phyloP scores from a whole-genome alignment of 2,888 invertebrate genomes.

The Oscheius sp. region DNA sequence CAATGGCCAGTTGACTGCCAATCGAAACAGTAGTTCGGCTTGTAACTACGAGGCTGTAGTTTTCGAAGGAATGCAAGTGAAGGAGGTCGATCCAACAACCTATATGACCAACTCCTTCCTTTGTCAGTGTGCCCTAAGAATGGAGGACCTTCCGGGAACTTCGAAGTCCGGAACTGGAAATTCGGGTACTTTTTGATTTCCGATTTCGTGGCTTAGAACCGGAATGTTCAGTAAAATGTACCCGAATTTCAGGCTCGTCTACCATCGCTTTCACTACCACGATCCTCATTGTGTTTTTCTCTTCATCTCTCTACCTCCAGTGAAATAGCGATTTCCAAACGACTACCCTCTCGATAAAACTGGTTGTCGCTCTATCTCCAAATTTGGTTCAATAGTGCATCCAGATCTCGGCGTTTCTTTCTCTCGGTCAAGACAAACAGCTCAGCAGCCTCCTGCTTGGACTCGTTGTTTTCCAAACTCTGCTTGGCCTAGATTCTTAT shows the following conservation, averaged over 20 bases:
- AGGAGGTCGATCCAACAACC: constrained; percentile 1
- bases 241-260: too few relatives aligned
- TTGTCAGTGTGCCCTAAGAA: constrained; percentile 19
- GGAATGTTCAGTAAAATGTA: too few relatives aligned
- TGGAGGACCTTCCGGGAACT: background rate
- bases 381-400: background rate
- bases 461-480: constrained; percentile 6
- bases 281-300: too few relatives aligned
- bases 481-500: background rate
- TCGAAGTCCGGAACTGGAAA: background rate
- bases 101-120: constrained; percentile 13
- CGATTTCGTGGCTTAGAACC: too few relatives aligned
- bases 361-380: background rate
- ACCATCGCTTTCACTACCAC: too few relatives aligned
- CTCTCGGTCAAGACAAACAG: background rate
- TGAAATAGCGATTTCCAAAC: too few relatives aligned
- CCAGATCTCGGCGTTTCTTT: background rate
- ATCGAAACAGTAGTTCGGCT: background rate
- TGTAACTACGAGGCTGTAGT: background rate
- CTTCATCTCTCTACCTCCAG: too few relatives aligned
- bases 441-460: background rate
- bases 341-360: too few relatives aligned
- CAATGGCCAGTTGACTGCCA: background rate
- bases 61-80: constrained; percentile 6
- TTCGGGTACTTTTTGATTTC: too few relatives aligned